phyloP scores from a whole-genome alignment of 2,113 vertebrate species.

The Kryptolebias marmoratus region DNA sequence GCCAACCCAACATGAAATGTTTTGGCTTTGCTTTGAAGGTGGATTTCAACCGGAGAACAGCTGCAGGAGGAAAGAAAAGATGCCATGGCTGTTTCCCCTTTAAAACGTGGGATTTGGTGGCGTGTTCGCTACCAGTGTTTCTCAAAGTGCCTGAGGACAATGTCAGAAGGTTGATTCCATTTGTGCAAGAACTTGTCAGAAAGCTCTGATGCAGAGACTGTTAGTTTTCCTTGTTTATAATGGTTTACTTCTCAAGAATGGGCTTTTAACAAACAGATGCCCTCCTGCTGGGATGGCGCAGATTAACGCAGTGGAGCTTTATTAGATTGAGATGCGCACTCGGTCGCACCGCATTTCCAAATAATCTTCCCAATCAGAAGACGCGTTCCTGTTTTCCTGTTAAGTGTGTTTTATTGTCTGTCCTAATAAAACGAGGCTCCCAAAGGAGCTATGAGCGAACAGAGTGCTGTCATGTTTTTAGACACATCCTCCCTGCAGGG shows the following conservation, averaged over 20 bases:
- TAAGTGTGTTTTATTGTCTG: background rate
- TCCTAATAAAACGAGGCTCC: conserved; percentile 7
- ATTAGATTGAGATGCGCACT: conserved; percentile 16
- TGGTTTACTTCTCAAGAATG: too few species aligned
- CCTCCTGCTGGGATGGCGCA: conserved; percentile 31
- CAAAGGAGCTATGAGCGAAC: conserved; percentile 20
- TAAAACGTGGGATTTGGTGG: conserved; percentile 23
- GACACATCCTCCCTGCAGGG: conserved; percentile 18
- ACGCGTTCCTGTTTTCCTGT: conserved; percentile 15
- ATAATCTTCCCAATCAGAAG: conserved; percentile 5
- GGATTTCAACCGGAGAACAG: conserved; percentile 53
- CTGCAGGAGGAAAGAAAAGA: conserved; percentile 41
- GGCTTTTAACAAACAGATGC: background rate
- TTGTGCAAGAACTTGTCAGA: conserved; percentile 11
- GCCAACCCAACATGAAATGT: conserved; percentile 59
- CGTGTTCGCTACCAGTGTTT: conserved; percentile 5
- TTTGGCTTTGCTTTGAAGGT: conserved; percentile 66
- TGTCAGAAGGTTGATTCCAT: too few species aligned
- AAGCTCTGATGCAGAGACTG: background rate
- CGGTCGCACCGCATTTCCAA: conserved; percentile 5
- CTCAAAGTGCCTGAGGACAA: too few species aligned
- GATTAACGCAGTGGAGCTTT: conserved; percentile 10
- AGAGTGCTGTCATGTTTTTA: conserved; percentile 27
- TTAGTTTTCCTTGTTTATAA: too few species aligned
- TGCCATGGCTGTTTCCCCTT: conserved; percentile 1